These are phyloP conservation scores for Aptenodytes patagonicus DNA, from an alignment of 2,113 vertebrate genomes.

Conservation along the genomic window DNA sequence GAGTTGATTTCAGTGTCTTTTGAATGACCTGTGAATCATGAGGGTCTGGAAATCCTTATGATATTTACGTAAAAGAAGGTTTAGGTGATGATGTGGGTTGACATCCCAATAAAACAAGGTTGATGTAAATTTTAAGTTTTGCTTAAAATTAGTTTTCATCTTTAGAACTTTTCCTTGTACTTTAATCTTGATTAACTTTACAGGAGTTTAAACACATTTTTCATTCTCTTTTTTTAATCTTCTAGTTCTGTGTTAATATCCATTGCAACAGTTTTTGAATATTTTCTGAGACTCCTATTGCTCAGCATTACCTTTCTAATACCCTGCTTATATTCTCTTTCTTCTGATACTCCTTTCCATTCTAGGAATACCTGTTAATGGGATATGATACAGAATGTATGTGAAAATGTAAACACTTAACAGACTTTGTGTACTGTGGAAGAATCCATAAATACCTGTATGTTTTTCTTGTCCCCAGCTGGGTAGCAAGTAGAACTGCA, in stretches of 20 bases:
- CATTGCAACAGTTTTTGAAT: background rate
- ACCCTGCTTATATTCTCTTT: background rate
- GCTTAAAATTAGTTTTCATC: background rate
- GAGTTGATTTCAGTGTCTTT: background rate
- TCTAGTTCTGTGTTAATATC: background rate
- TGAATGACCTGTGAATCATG: background rate
- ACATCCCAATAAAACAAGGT: background rate
- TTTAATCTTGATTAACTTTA: background rate
- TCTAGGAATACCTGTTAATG: background rate
- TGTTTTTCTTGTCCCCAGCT: background rate
- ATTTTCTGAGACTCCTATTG: background rate
- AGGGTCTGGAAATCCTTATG: background rate
- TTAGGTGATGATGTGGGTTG: background rate
- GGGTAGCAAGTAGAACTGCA: background rate
- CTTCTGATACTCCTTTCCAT: background rate
- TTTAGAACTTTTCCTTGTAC: background rate
- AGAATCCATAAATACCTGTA: background rate
- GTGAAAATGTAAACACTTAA: background rate
- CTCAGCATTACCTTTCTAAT: background rate
- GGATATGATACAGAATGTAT: background rate
- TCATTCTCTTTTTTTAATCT: background rate
- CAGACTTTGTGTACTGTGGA: background rate
- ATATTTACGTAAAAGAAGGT: background rate
- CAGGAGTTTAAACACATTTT: background rate
- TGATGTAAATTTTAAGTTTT: background rate